Percentiles rank a stretch among this genome's conserved stretches.
These are phyloP conservation scores for Synanthedon myopaeformis DNA, from an alignment of 2,888 invertebrate species.

Conservation along the genomic window DNA sequence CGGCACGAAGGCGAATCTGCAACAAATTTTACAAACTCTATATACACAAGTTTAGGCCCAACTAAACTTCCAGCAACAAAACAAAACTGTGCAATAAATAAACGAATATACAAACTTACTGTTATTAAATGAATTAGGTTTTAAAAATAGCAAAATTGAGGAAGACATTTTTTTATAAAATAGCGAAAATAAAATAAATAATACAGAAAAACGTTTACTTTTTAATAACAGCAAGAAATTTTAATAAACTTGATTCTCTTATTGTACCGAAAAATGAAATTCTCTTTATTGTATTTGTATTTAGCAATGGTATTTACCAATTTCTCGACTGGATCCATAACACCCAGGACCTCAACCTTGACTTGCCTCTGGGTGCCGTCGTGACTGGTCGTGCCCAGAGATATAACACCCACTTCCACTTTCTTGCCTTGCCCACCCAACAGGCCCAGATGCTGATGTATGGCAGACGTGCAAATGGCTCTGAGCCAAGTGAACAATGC, in stretches of 20 bases:
- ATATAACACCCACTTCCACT: conserved; percentile 88
- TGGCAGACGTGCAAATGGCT: conserved; percentile 82
- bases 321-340: conserved; percentile 80
- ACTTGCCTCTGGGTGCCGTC: conserved; percentile 82
- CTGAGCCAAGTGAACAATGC: conserved; percentile 74
- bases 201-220: too few relatives aligned
- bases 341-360: conserved; percentile 89
- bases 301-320: conserved; percentile 36
- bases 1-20: conserved; percentile 80
- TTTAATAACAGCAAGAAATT: too few relatives aligned
- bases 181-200: too few relatives aligned
- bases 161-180: too few relatives aligned
- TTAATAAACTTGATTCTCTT: too few relatives aligned
- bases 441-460: conserved; percentile 80
- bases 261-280: too few relatives aligned
- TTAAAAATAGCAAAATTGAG: too few relatives aligned
- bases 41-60: too few relatives aligned
- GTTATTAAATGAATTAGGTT: too few relatives aligned
- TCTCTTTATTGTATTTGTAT: neutral
- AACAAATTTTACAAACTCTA: neutral
- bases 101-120: too few relatives aligned
- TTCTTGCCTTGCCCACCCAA: conserved; percentile 79
- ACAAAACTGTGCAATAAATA: too few relatives aligned
- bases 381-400: conserved; percentile 87
- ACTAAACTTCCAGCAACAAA: too few relatives aligned